Evolutionary conservation across 2,888 invertebrate species (phyloP), one percentile per base, ranked within the genome.

Genomic region (Chymomyza fuscimana): DNA sequence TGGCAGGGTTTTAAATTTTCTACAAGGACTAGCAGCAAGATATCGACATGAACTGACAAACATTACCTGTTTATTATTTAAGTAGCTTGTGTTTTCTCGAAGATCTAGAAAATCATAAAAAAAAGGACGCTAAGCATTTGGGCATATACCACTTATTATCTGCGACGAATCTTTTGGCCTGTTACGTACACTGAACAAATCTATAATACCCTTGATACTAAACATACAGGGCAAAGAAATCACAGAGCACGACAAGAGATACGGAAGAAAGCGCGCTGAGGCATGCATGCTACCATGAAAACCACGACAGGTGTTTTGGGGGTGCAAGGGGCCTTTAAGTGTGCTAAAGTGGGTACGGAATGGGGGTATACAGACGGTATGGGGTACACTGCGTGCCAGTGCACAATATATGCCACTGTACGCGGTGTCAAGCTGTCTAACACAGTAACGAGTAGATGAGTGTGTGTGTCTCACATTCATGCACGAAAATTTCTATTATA

Each of bases 251-350:
- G 40, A 3, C 73, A 92, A 93, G 59, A 92, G 94, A 19, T 93
- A 94, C 7, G 89, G 51, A 61, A 61, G 36, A 65, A 52, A 40
- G 36, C 12, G 12, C 40, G 40, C 40, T 65, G 74, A 74, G 75
- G 70, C 54, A 88, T 22, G 94, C 95, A 78, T 95, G 97, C 1
- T 96, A 96, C 90, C 98, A 98, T 92, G 32, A 63, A 56, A 63
- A 60, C 52, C 16, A 54, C 70, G 71, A 70, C 70, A 74, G 74
- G 76, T 74, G 76, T 76, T 70, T 58, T 32, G 32, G 63, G 70
- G 76, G 54, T 70, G 69, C 12, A 46, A 96, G 78, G 97, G 98
- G 89, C 98, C 98, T 0, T 94, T 97, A 70, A 95, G 95, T 87
- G 95, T 95, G 0, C 96, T 95, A 2, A 94, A 94, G 83, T 46